Base-by-base conservation (phyloP, 2,888 invertebrate genomes). In the Folsomia manolachei region DNA sequence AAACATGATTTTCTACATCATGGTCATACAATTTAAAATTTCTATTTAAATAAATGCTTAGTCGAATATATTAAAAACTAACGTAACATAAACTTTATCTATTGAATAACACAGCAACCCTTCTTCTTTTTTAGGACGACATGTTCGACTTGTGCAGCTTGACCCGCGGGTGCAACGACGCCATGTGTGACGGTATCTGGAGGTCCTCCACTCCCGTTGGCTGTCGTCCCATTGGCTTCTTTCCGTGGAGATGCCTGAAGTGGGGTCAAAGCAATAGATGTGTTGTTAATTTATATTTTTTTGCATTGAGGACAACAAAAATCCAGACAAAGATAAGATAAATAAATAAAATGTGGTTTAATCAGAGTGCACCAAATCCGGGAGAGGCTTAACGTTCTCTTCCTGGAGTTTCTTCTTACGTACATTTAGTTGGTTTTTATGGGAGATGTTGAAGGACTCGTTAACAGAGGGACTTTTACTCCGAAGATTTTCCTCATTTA, bases 101-200 rank as follows among this genome's bases (percentile, higher is more conserved):
- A 94, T 90, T 94, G 94, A 84, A 94, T 88, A 84, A 92, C 92
- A 88, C 95, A 95, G 89, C 94, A 94, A 87, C 94, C 94, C 86
- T 92, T 93, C 87, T 94, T 95, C 88, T 95, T 95, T 88, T 95
- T 94, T 84, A 95, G 89, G 84, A 92, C 91, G 83, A 95, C 93
- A 85, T 92, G 94, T 85, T 95, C 95, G 80, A 94, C 92, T 85
- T 93, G 93, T 82, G 87, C 87, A 77, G 88, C 88, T 81, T 88
- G 89, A 83, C 91, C 90, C 82, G 90, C 91, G 75, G 90, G 89
- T 81, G 87, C 86, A 73, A 91, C 90, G 74, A 90, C 88, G 79
- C 89, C 90, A 81, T 88, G 86, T 82, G 91, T 90, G 75, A 93
- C 90, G 82, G 90, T 90, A 74, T 90, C 88, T 61, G 86, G 86